phyloP scores from a whole-genome alignment of 2,888 invertebrate species.

The Selenia dentaria region DNA sequence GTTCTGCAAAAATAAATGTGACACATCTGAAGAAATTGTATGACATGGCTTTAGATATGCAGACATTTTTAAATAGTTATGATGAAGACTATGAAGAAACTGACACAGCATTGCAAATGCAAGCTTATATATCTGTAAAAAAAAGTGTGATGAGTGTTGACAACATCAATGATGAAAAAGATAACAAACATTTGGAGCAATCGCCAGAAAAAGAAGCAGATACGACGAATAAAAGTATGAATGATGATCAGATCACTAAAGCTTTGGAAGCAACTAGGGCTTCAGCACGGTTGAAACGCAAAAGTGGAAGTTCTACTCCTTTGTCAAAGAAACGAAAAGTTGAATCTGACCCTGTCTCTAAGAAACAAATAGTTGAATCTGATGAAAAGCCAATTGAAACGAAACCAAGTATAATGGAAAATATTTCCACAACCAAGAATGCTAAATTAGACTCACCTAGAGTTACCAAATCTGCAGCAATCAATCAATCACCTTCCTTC shows the following conservation, averaged over 20 bases:
- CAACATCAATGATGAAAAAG: background rate
- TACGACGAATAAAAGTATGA: constrained; percentile 27
- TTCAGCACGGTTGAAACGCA: constrained; percentile 32
- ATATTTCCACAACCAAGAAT: constrained; percentile 4
- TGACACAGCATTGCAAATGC: background rate
- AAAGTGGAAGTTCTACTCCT: constrained; percentile 4
- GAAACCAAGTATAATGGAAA: constrained; percentile 17
- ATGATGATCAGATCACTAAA: constrained; percentile 45
- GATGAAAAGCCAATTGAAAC: constrained; percentile 11
- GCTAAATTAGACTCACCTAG: constrained; percentile 13
- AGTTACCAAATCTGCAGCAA: constrained; percentile 1
- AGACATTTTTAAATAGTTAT: constrained; percentile 42
- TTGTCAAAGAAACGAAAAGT: background rate
- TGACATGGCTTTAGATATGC: constrained; percentile 58
- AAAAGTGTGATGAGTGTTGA: background rate
- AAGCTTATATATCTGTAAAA: background rate
- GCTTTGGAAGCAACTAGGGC: constrained; percentile 34
- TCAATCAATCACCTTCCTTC: constrained; percentile 48
- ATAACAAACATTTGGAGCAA: background rate
- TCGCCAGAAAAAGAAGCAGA: background rate
- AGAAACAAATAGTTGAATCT: constrained; percentile 23
- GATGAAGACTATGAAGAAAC: constrained; percentile 32
- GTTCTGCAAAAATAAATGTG: constrained; percentile 48
- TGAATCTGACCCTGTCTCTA: constrained; percentile 24
- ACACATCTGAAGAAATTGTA: constrained; percentile 46